phyloP scores from a whole-genome alignment of 2,113 vertebrate genomes.

The Delphinapterus leucas region DNA sequence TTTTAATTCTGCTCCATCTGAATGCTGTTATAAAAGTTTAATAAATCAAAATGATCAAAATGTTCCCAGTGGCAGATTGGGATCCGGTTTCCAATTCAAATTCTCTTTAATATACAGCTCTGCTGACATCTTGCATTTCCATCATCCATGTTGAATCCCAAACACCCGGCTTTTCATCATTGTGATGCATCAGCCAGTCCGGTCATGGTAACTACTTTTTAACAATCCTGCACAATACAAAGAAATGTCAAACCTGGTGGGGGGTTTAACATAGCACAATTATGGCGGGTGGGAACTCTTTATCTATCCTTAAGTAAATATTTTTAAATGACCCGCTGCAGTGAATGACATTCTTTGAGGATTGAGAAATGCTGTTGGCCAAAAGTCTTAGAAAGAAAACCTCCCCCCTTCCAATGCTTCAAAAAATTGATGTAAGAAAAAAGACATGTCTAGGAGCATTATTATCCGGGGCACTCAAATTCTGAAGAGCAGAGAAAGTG shows the following conservation, averaged over 20 bases:
- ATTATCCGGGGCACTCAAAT: conserved; percentile 44
- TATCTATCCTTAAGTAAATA: conserved; percentile 80
- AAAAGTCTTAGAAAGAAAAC: conserved; percentile 25
- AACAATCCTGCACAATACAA: conserved; percentile 75
- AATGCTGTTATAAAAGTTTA: conserved; percentile 87
- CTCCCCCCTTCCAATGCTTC: not conserved
- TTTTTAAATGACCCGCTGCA: conserved; percentile 68
- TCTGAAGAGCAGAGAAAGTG: conserved; percentile 27
- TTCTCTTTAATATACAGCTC: conserved; percentile 86
- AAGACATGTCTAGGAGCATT: conserved; percentile 15
- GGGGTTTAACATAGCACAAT: conserved; percentile 65
- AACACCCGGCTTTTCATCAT: conserved; percentile 81
- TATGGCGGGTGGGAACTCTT: conserved; percentile 76
- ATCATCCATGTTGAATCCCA: conserved; percentile 81
- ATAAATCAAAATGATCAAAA: conserved; percentile 92
- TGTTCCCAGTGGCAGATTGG: conserved; percentile 83
- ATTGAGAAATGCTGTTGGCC: conserved; percentile 43
- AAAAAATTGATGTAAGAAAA: not conserved
- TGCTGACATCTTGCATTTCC: conserved; percentile 83
- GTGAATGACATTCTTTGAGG: conserved; percentile 67
- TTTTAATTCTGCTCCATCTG: conserved; percentile 83
- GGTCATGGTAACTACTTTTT: conserved; percentile 74
- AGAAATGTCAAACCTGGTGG: conserved; percentile 77
- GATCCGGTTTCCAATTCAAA: conserved; percentile 88
- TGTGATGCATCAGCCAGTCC: conserved; percentile 75